These are phyloP conservation scores for Limnephilus marmoratus DNA, from an alignment of 2,888 invertebrate genomes.

Conservation along the genomic window DNA sequence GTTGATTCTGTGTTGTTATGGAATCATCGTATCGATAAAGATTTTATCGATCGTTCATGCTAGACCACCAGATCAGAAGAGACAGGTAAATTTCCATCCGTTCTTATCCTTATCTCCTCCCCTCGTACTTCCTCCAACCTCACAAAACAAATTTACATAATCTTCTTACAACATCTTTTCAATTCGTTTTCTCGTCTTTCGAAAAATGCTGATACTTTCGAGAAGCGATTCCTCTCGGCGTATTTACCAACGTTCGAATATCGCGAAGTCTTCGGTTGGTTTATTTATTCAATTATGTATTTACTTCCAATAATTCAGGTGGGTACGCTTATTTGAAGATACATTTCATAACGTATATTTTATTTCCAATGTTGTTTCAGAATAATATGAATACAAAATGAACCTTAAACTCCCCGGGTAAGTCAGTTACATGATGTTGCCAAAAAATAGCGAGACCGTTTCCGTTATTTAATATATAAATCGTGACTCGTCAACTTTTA, in stretches of 20 bases:
- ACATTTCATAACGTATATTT: conserved; percentile 7
- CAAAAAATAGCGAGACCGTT: conserved; percentile 12
- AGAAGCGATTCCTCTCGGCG: neutral
- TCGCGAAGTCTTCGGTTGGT: neutral
- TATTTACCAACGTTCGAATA: conserved; percentile 9
- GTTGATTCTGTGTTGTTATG: no score
- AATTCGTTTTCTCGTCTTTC: conserved; percentile 6
- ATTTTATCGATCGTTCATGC: no score
- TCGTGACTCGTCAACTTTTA: conserved; percentile 37
- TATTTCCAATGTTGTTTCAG: conserved; percentile 11
- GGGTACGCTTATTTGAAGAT: neutral
- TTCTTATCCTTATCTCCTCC: neutral
- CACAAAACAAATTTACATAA: neutral
- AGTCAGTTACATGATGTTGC: conserved; percentile 39
- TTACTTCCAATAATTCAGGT: neutral
- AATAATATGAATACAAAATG: conserved; percentile 32
- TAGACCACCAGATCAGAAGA: neutral
- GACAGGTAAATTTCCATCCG: neutral
- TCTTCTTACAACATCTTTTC: neutral
- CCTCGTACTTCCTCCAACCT: neutral
- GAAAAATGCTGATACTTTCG: neutral
- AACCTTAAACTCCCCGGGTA: conserved; percentile 28
- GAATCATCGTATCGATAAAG: no score
- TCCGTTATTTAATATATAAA: conserved; percentile 45
- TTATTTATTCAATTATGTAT: conserved; percentile 2